Conservation (phyloP, 2,888 invertebrate genomes). For the Lamellibrachia columna region DNA sequence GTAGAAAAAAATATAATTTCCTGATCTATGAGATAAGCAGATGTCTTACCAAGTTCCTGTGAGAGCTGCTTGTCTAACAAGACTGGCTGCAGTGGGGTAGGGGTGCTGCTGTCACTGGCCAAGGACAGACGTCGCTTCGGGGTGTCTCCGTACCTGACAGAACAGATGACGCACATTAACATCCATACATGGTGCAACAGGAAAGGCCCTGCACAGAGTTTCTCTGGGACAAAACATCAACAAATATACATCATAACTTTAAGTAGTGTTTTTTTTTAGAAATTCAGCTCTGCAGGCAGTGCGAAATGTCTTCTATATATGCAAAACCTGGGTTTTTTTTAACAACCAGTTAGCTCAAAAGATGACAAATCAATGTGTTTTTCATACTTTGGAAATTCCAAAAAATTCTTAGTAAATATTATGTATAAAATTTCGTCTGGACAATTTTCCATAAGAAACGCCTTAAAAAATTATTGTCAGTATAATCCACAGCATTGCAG, state of each 20-base stretch:
- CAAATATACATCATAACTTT: too few species aligned
- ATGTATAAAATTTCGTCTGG: background rate
- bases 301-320: too few species aligned
- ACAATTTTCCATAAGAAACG: too few species aligned
- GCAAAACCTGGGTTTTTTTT: background rate
- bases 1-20: background rate
- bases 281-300: too few species aligned
- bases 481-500: background rate
- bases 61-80: background rate
- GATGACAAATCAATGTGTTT: background rate
- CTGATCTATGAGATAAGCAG: background rate
- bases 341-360: background rate
- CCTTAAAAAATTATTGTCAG: background rate
- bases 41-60: background rate
- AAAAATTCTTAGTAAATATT: background rate
- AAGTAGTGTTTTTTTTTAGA: too few species aligned
- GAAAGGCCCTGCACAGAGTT: too few species aligned
- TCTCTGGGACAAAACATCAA: too few species aligned
- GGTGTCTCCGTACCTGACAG: slow-evolving; percentile 6
- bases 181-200: too few species aligned
- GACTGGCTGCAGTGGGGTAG: background rate
- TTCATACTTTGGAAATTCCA: background rate
- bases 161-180: background rate
- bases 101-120: background rate
- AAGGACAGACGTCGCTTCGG: background rate